Conservation (phyloP, 2,888 invertebrate species). For the Mantis religiosa region DNA sequence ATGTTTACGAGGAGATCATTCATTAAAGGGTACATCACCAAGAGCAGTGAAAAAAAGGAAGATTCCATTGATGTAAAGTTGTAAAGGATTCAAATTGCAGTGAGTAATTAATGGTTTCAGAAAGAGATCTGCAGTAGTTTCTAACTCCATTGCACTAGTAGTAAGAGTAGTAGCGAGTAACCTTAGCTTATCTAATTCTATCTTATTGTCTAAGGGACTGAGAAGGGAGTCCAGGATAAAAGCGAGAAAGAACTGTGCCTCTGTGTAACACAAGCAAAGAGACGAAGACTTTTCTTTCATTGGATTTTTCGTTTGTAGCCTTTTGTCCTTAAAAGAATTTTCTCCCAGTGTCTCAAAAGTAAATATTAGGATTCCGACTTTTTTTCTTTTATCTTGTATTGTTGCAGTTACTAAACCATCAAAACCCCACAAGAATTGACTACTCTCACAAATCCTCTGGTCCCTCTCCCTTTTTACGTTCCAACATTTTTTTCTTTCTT, state of each 20-base stretch:
- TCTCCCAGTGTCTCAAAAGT: slow-evolving; percentile 11
- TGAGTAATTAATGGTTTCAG: neutral
- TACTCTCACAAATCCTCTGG: neutral
- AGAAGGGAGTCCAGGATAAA: neutral
- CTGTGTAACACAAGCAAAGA: slow-evolving; percentile 13
- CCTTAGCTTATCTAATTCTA: neutral
- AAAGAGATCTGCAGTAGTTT: neutral
- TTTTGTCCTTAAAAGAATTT: slow-evolving; percentile 23
- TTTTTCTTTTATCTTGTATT: slow-evolving; percentile 19
- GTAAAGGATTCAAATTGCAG: neutral
- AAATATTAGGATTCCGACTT: slow-evolving; percentile 19
- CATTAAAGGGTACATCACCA: neutral
- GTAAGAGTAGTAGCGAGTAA: neutral
- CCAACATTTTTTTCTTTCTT: neutral
- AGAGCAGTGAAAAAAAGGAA: neutral
- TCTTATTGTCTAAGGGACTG: neutral
- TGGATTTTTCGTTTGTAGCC: slow-evolving; percentile 15
- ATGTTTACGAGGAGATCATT: too few species aligned
- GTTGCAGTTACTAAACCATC: slow-evolving; percentile 1
- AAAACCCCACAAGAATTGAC: slow-evolving; percentile 4
- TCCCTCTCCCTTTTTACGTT: neutral
- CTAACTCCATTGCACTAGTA: neutral
- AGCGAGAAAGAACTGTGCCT: neutral
- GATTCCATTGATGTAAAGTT: neutral
- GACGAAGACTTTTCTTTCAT: slow-evolving; percentile 8